Base-by-base conservation (phyloP, 92 coral and sea anemone species). In the Meandrina meandrites region DNA sequence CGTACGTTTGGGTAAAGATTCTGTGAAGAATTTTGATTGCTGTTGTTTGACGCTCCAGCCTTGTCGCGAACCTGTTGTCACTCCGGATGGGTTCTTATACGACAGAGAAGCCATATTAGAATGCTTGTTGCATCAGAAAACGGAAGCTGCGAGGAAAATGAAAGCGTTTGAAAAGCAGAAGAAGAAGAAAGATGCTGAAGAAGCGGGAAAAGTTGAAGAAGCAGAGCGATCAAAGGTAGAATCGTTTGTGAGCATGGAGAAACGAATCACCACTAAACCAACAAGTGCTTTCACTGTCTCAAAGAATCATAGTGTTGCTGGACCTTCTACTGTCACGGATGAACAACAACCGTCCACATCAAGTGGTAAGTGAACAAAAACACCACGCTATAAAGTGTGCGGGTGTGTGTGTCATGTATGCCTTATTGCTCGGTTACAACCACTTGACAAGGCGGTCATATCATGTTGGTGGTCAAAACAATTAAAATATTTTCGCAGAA, bases 91-190 rank as follows among this genome's bases (percentile, higher is more conserved):
- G 1, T 96, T 81, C 81, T 47, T 96, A 34, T 96, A 96, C 94
- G 99, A 96, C 87, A 96, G 95, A 72, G 98, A 96, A 60, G 94
- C 97, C 21, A 95, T 96, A 79, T 86, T 96, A 17, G 99, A 96
- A 78, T 94, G 98, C 80, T 81, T 96, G 80, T 90, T 96, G 72
- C 98, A 96, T 81, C 99, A 96, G 93, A 96, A 96, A 87, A 95
- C 94, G 21, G 97, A 96, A 79, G 88, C 94, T 53, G 95, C 97
- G 28, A 91, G 96, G 84, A 95, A 96, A 76, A 86, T 90, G 73
- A 96, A 96, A 87, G 99, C 98, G 32, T 96, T 91, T 82, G 99
- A 96, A 76, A 96, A 96, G 82, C 98, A 95, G 79, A 93, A 91
- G 91, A 95, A 93, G 92, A 88, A 85, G 84, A 75, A 79, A 66